phyloP scores from a whole-genome alignment of 2,797 vertebrate species.

The Heliangelus exortis region DNA sequence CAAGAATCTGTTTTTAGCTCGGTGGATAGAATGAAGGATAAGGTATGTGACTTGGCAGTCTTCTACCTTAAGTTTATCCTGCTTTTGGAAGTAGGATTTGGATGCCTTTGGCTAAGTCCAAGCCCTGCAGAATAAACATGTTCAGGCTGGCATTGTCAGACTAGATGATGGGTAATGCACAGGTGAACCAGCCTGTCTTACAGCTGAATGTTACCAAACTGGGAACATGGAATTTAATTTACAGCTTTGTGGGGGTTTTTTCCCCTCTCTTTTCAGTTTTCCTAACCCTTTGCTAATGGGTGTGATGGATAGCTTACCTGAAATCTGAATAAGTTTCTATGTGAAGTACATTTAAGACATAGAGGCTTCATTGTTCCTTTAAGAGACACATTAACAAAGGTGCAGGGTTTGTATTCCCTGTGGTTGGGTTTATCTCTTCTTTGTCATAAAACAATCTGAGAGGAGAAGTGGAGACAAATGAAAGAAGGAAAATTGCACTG shows the following conservation, averaged over 20 bases:
- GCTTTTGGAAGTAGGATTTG: constrained; percentile 62
- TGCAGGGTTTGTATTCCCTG: not conserved
- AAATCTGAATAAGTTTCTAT: not conserved
- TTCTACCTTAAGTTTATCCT: constrained; percentile 43
- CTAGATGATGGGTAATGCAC: constrained; percentile 43
- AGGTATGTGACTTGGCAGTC: constrained; percentile 60
- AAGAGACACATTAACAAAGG: not conserved
- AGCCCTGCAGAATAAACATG: constrained; percentile 20
- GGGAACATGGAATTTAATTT: constrained; percentile 38
- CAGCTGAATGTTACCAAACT: constrained; percentile 53
- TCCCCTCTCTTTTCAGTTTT: not conserved
- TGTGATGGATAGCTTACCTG: not conserved
- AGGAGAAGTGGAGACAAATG: not conserved
- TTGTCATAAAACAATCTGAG: not conserved
- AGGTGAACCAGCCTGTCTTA: constrained; percentile 66
- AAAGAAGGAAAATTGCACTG: not conserved
- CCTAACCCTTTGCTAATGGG: not conserved
- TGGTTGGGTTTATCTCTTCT: not conserved
- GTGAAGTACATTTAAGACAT: not conserved
- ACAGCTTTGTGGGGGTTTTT: not conserved
- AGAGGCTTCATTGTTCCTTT: not conserved
- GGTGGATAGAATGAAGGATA: constrained; percentile 40
- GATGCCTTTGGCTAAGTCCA: constrained; percentile 58
- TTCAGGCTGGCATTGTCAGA: constrained; percentile 48
- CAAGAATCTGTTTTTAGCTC: constrained; percentile 63